These are phyloP conservation scores for Periparus ater DNA, from an alignment of 2,797 vertebrate genomes.

Conservation along the genomic window DNA sequence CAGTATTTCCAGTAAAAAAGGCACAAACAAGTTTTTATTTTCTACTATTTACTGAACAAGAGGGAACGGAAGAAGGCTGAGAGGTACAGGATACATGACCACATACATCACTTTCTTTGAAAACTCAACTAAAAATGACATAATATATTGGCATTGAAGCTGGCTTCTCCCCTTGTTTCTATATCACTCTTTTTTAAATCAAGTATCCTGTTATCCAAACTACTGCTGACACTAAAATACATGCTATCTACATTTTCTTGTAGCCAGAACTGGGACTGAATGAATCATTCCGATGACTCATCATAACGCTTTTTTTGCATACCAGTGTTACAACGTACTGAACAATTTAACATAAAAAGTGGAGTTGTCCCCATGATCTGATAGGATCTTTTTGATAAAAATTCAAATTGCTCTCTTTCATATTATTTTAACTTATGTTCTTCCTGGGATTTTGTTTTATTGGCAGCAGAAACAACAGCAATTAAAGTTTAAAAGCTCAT, in stretches of 20 bases:
- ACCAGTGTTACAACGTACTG: background rate
- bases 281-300: slow-evolving; percentile 69
- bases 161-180: background rate
- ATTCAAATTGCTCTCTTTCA: background rate
- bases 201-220: slow-evolving; percentile 18
- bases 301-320: slow-evolving; percentile 42
- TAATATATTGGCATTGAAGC: background rate
- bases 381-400: background rate
- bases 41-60: background rate
- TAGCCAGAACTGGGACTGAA: slow-evolving; percentile 27
- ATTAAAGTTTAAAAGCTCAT: background rate
- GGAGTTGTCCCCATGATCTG: background rate
- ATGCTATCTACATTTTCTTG: slow-evolving; percentile 27
- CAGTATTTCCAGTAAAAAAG: background rate
- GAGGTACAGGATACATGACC: background rate
- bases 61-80: background rate
- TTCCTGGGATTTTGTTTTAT: background rate
- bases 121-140: background rate
- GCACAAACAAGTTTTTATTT: background rate
- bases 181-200: background rate
- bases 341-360: slow-evolving; percentile 29
- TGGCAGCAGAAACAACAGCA: background rate
- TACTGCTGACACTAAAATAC: slow-evolving; percentile 51
- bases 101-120: background rate
- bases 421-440: background rate